Evolutionary conservation across 1,140 invertebrate species (phyloP).

Genomic region (Goniozus legneri): DNA sequence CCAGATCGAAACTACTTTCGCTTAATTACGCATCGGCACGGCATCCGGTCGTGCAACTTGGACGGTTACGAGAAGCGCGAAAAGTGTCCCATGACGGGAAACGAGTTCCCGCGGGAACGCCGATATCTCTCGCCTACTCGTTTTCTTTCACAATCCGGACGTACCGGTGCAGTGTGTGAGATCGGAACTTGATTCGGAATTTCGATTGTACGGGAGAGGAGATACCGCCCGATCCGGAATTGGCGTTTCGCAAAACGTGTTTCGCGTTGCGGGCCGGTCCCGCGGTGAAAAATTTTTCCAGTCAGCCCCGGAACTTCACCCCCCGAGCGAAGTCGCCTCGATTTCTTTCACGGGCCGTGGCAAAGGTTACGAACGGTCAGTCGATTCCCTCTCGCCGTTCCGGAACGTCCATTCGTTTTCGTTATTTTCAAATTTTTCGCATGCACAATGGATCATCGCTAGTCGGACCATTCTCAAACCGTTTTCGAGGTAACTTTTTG

Average conservation of each 20-base stretch:
- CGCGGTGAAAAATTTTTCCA: conserved; percentile 26
- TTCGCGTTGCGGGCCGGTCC: conserved; percentile 38
- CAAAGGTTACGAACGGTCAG: conserved; percentile 42
- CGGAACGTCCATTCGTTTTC: background rate
- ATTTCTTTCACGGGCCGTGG: conserved; percentile 22
- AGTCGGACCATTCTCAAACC: background rate
- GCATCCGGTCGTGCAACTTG: conserved; percentile 9
- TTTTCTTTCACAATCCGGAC: no score
- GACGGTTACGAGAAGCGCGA: conserved; percentile 10
- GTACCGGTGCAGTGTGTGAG: no score
- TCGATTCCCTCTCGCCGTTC: conserved; percentile 2
- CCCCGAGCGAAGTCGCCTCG: no score
- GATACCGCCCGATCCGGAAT: conserved; percentile 7
- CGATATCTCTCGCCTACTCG: no score
- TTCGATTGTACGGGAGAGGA: conserved; percentile 18
- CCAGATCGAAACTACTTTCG: background rate
- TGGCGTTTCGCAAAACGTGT: conserved; percentile 35
- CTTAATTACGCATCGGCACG: background rate
- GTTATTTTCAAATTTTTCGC: background rate
- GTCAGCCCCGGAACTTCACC: conserved; percentile 27
- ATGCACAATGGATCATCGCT: background rate
- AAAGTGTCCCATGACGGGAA: conserved; percentile 11
- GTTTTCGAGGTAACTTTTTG: background rate
- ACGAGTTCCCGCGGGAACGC: conserved; percentile 11
- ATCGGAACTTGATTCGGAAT: conserved; percentile 15